Base-by-base conservation (phyloP, 2,113 vertebrate species). In the Chamaetylas fuelleborni region DNA sequence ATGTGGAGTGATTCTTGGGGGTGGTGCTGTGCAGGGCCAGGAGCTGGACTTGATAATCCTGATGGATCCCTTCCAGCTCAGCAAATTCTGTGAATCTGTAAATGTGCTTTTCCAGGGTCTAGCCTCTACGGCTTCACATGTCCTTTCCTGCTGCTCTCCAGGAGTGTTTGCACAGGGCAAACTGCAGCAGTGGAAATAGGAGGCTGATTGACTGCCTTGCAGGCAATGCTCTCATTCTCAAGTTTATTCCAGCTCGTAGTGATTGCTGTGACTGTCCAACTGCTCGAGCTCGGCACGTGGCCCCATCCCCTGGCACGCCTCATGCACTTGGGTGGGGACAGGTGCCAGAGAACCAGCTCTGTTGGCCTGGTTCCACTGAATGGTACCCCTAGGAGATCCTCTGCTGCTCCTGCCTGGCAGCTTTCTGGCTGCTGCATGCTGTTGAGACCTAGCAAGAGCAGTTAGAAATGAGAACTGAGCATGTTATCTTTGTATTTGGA, bases 401-500 rank as follows among this genome's bases (percentile, higher is more conserved):
- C 50, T 6, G 5, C 43, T 71, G 67, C 60, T 92, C 62, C 60
- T 83, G 42, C 24, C 76, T 94, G 86, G 77, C 88, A 93, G 90
- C 69, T 84, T 90, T 81, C 64, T 84, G 92, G 86, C 85, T 93
- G 82, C 88, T 88, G 47, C 15, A 6, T 45, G 90, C 82, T 96
- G 85, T 78, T 94, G 93, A 94, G 94, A 92, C 71, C 25, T 67
- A 80, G 85, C 33, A 78, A 84, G 89, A 94, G 53, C 88, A 92
- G 90, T 69, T 64, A 71, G 93, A 86, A 87, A 83, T 86, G 92
- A 92, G 76, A 92, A 92, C 72, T 48, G 90, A 94, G 86, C 57
- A 51, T 80, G 86, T 95, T 96, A 86, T 94, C 92, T 93, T 94
- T 81, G 86, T 94, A 74, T 77, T 96, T 90, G 92, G 53, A 95